Base-by-base conservation (phyloP, 2,888 invertebrate genomes). In the Yponomeuta cagnagella region DNA sequence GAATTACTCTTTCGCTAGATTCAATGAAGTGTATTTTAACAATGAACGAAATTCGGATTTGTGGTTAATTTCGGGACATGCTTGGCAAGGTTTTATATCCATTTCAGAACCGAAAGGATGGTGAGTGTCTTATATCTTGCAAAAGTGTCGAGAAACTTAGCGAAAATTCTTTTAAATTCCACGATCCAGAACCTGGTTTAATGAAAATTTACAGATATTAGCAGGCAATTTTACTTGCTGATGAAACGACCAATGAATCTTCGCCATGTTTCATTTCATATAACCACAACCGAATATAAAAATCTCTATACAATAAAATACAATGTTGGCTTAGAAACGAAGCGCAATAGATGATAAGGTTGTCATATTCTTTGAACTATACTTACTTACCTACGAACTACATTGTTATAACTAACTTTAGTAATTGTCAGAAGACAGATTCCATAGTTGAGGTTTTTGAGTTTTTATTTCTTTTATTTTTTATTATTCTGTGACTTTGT, bases 41-140 rank as follows among this genome's bases (percentile, higher is more conserved):
- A 23, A 33, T 65, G 33, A 31, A 65, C 30, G 31, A 67, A 70
- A 70, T 71, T 70, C 68, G 43, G 75, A 82, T 15, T 76, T 87
- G 83, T 86, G 85, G 83, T 83, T 83, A 80, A 72, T 73, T 76
- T 70, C 66, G 72, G 81, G 82, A 86, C 83, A 82, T 89, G 87
- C 86, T 86, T 87, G 23, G 91, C 78, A 89, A 89, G 91, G 82
- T 83, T 82, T 78, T 73, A 80, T 81, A 81, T 52, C 43, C 86
- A 31, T 91, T 91, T 85, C 92, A 92, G 92, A 90, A 82, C 76
- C 88, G 79, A 80, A 78, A 77, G 91, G 90, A 90, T 87, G 91
- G 92, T 92, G 90, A 92, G 92, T 92, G 79, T 74, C 70, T 78
- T 78, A 76, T 76, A 74, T 77, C 89, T 87, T 88, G 82, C 90